Base-by-base conservation (phyloP, 2,113 vertebrate species). In the Gymnobelideus leadbeateri region DNA sequence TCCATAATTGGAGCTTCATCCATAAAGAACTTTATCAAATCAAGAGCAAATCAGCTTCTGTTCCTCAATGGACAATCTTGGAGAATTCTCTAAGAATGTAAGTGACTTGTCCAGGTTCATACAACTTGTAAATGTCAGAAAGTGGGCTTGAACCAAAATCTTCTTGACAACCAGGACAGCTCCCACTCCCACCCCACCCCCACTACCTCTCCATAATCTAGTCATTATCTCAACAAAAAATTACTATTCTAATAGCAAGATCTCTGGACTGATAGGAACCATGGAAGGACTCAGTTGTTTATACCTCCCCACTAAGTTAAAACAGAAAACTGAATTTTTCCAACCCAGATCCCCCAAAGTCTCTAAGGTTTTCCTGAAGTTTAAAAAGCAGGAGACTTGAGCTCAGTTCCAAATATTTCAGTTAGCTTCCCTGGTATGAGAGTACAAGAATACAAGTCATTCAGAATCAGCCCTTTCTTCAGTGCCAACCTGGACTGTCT, bases 381-480 rank as follows among this genome's bases (percentile, higher is more conserved):
- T 97, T 93, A 96, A 91, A 95, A 90, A 97, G 92, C 53, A 96
- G 61, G 92, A 0, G 3, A 93, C 37, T 94, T 96, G 92, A 96
- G 92, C 97, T 97, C 95, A 21, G 61, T 97, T 95, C 97, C 92
- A 95, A 97, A 93, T 96, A 95, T 95, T 94, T 95, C 93, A 61
- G 54, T 89, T 94, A 37, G 94, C 84, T 90, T 68, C 89, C n/a
- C 54, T 95, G 10, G 0, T 26, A 37, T 23, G 57, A 47, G 92
- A 68, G 54, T 21, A 94, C 49, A 37, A 28, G 8, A 89, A 47
- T 37, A 26, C 57, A 54, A 92, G 37, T 21, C 24, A 89, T 43
- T 89, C 23, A 51, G 89, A 84, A 89, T 89, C 51, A 8, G 46
- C 51, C 37, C 96, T 95, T 95, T 93, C 91, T 57, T 50, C 57